Percentiles rank a stretch among this genome's conserved stretches.
Evolutionary conservation across 2,113 vertebrate genomes (phyloP).

Genomic region (Nesoenas mayeri): DNA sequence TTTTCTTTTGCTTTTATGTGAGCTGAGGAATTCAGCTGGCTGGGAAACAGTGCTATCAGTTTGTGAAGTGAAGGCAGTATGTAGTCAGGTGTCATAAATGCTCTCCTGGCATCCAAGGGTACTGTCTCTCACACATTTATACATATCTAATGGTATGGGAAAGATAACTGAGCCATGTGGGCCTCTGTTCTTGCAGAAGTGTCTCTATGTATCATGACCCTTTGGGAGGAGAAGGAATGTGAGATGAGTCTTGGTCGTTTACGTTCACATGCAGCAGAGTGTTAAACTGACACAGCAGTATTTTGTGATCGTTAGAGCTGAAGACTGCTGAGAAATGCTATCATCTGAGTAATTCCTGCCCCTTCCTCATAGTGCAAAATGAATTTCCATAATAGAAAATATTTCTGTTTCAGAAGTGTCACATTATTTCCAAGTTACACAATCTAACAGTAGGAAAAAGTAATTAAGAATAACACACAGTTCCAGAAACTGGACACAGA

Average conservation of each 20-base stretch:
- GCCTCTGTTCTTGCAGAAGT: not conserved
- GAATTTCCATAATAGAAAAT: slow-evolving; percentile 5
- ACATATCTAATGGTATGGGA: not conserved
- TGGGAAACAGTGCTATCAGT: not conserved
- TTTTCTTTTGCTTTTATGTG: not conserved
- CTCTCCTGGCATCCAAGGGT: not conserved
- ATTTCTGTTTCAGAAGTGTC: not conserved
- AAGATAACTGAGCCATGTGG: slow-evolving; percentile 1
- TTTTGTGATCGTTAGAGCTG: not conserved
- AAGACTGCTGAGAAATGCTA: slow-evolving; percentile 1
- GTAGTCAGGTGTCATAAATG: not conserved
- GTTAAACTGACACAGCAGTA: not conserved
- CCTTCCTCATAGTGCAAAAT: not conserved
- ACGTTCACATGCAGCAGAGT: not conserved
- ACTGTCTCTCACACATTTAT: not conserved
- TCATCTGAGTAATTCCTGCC: not conserved
- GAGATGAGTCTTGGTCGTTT: not conserved
- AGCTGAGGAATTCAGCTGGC: not conserved
- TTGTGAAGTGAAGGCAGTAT: not conserved
- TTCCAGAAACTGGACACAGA: not conserved
- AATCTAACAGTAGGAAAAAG: slow-evolving; percentile 11
- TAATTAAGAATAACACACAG: slow-evolving; percentile 9
- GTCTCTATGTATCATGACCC: not conserved
- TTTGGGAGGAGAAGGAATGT: not conserved
- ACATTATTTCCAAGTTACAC: slow-evolving; percentile 24